Conservation (phyloP, 2,888 invertebrate species). For the Drosophila pseudotakahashii region DNA sequence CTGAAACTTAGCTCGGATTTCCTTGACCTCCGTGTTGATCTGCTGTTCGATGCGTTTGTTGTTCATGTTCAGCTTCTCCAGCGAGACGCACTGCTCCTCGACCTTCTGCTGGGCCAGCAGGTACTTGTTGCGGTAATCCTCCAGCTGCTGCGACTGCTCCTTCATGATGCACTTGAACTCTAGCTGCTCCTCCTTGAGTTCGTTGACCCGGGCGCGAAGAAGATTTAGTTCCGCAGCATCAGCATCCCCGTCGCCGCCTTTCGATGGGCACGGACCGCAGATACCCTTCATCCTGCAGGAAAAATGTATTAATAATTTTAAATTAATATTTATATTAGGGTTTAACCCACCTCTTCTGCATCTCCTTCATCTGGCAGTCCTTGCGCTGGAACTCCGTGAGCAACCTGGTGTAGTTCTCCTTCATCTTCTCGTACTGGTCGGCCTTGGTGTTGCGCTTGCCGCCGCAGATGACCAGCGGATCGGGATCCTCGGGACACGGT, state of each 20-base stretch:
- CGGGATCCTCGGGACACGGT: constrained; percentile 64
- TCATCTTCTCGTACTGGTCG: constrained; percentile 77
- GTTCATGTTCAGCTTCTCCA: constrained; percentile 82
- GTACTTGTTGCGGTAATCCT: constrained; percentile 84
- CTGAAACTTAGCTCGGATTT: constrained; percentile 83
- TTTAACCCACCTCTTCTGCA: constrained; percentile 69
- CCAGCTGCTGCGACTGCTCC: constrained; percentile 82
- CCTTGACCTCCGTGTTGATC: constrained; percentile 82
- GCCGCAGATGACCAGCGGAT: constrained; percentile 66
- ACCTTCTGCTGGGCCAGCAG: constrained; percentile 83
- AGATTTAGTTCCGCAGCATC: constrained; percentile 77
- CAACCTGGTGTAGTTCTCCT: constrained; percentile 81
- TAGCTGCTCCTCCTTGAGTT: constrained; percentile 81
- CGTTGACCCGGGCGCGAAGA: constrained; percentile 77
- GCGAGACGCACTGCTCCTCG: constrained; percentile 81
- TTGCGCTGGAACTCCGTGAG: constrained; percentile 79
- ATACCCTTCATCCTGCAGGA: constrained; percentile 70
- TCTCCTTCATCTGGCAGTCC: constrained; percentile 80
- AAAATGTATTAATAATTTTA: too few relatives aligned
- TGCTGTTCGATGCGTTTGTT: constrained; percentile 83
- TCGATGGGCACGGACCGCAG: constrained; percentile 53
- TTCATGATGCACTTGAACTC: constrained; percentile 83
- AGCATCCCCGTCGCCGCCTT: constrained; percentile 52
- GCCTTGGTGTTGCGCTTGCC: constrained; percentile 71
- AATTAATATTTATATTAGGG: background rate